Base-by-base conservation (phyloP, 1,140 invertebrate species). In the Potamilus streckersoni region DNA sequence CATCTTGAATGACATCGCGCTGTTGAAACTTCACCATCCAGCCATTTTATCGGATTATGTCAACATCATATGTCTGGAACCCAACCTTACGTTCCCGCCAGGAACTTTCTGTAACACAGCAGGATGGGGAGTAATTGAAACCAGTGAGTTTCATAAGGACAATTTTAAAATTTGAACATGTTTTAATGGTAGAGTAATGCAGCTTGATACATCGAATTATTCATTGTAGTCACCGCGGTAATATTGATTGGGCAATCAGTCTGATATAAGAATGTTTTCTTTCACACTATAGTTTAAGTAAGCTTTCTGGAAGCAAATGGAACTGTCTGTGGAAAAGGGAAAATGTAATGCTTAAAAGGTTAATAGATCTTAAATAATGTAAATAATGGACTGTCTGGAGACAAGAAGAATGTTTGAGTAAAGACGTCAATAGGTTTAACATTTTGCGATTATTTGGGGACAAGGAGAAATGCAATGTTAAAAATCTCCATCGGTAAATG, bases 1-100 rank as follows among this genome's bases (percentile, higher is more conserved):
- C 14, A 79, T 84, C 23, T 27, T 84, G 63, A 71, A 79, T 58
- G 83, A 84, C 57, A 82, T 84, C 27, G 81, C 79, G 2, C 56
- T 84, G 38, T 0, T 84, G 19, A 84, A 82, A 27, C 56, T 84
- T 19, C 73, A 74, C 56, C 20, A 58, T 4, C 80, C 81, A 5
- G 83, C 79, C 2, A 59, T 66, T 15, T 59, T 82, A 65, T 80
- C 80, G 1, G 83, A 83, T 49, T 84, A 84, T 27, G 83, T 84
- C 8, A 84, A 84, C 60, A 65, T 79, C 1, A 74, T 84, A 2
- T 84, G 83, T 75, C 58, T 84, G 27, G 80, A 83, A 31, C 76
- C 71, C n/a, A 74, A 79, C 20, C 75, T 76, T 31, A 74, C 80
- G 2, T 80, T 83, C 38, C 79, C 81, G 5, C 71, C 80, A 27